phyloP scores from a whole-genome alignment of 2,888 invertebrate genomes.

The Drosophila antonietae region DNA sequence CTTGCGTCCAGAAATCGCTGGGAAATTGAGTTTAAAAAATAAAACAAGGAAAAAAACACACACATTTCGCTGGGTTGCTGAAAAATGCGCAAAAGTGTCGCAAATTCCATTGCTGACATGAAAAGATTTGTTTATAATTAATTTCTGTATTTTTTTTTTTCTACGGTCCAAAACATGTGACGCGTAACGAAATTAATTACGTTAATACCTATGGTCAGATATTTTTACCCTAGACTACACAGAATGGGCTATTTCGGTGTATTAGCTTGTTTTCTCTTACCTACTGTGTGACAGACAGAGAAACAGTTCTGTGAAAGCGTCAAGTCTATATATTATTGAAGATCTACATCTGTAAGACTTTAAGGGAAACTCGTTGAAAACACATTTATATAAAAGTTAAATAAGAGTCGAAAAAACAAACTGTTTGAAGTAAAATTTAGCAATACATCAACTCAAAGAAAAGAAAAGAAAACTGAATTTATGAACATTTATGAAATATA shows the following conservation, averaged over 20 bases:
- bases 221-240: not conserved
- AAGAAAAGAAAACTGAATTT: no score
- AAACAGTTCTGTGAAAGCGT: no score
- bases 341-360: not conserved
- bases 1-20: conserved; percentile 56
- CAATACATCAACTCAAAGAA: no score
- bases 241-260: not conserved
- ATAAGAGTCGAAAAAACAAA: not conserved
- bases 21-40: conserved; percentile 65
- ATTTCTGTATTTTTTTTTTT: conserved; percentile 50
- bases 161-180: conserved; percentile 60
- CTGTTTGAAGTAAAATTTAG: no score
- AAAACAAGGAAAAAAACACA: conserved; percentile 22
- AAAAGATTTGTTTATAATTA: conserved; percentile 80
- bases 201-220: conserved; percentile 66
- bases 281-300: no score
- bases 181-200: conserved; percentile 76
- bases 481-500: no score
- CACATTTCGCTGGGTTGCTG: conserved; percentile 39
- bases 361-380: not conserved
- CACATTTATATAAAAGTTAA: not conserved
- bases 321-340: not conserved
- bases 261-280: not conserved
- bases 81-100: conserved; percentile 77
- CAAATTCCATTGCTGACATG: conserved; percentile 77